Percentiles rank a stretch among this genome's conserved stretches.
Evolutionary conservation across 2,888 invertebrate species (phyloP).

Genomic region (Steinernema carpocapsae): DNA sequence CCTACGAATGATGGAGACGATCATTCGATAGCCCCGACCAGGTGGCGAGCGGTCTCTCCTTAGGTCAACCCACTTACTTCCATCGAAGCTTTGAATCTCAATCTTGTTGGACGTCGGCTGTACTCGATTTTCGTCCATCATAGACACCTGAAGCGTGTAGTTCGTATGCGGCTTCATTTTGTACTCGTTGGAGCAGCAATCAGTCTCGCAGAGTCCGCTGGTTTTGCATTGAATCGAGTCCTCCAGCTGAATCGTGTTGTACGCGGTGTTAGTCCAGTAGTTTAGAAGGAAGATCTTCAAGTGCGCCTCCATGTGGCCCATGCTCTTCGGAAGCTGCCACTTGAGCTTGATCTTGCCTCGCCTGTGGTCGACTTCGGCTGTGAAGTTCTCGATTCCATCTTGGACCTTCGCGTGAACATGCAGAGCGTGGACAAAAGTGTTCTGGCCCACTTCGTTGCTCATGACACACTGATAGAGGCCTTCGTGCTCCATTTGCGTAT

Average conservation of each 20-base stretch:
- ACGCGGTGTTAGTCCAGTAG: not conserved
- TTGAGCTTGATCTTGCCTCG: not conserved
- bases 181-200: slow-evolving; percentile 15
- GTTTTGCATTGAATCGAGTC: not conserved
- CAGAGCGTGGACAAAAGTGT: slow-evolving; percentile 3
- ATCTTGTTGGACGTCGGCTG: slow-evolving; percentile 4
- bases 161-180: not conserved
- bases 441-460: not conserved
- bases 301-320: not conserved
- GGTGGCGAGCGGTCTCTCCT: too few relatives aligned
- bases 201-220: slow-evolving; percentile 8
- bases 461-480: slow-evolving; percentile 25
- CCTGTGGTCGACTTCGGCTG: slow-evolving; percentile 3
- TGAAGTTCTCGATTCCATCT: slow-evolving; percentile 14
- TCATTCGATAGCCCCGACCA: too few relatives aligned
- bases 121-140: not conserved
- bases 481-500: slow-evolving; percentile 2
- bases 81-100: not conserved
- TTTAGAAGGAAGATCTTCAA: not conserved
- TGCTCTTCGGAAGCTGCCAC: slow-evolving; percentile 9
- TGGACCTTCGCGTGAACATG: not conserved
- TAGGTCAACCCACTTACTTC: not conserved
- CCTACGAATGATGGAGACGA: too few relatives aligned
- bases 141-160: slow-evolving; percentile 28
- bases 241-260: not conserved